Percentiles rank a stretch among this genome's conserved stretches.
Conservation (phyloP, 1,140 invertebrate genomes). For the Drosophila tani region DNA sequence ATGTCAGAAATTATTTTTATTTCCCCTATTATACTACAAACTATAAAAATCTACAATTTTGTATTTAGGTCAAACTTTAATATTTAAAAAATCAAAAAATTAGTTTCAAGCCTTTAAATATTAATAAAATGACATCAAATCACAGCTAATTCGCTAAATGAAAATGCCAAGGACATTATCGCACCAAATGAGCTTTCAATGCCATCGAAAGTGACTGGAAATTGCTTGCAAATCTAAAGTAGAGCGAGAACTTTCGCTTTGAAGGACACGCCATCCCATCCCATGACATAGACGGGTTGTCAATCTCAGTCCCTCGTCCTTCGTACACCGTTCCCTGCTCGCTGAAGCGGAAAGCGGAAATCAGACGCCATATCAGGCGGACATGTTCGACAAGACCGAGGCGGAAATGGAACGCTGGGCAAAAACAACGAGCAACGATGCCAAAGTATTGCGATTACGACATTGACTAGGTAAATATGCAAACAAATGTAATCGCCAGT, state of each 20-base stretch:
- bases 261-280: conserved; percentile 59
- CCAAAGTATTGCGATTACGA: conserved; percentile 18
- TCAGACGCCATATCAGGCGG: conserved; percentile 75
- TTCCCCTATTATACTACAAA: too few relatives aligned
- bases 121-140: too few relatives aligned
- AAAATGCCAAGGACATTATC: neutral
- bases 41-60: too few relatives aligned
- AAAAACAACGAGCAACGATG: conserved; percentile 42
- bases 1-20: too few relatives aligned
- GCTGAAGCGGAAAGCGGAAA: conserved; percentile 71
- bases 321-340: conserved; percentile 37
- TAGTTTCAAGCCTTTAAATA: too few relatives aligned
- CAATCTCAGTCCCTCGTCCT: conserved; percentile 53
- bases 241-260: conserved; percentile 65
- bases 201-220: conserved; percentile 32
- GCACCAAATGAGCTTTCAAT: conserved; percentile 36
- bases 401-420: conserved; percentile 65
- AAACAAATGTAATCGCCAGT: conserved; percentile 8
- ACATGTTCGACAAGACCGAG: conserved; percentile 61
- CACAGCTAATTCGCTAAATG: too few relatives aligned
- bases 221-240: conserved; percentile 50
- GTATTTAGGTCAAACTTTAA: too few relatives aligned
- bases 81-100: too few relatives aligned
- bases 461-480: conserved; percentile 49
- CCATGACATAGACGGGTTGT: conserved; percentile 45